A percentile compares a stretch with the other conserved stretches of the same genome.
Conservation (phyloP, 2,797 vertebrate genomes). For the Amazona ochrocephala region DNA sequence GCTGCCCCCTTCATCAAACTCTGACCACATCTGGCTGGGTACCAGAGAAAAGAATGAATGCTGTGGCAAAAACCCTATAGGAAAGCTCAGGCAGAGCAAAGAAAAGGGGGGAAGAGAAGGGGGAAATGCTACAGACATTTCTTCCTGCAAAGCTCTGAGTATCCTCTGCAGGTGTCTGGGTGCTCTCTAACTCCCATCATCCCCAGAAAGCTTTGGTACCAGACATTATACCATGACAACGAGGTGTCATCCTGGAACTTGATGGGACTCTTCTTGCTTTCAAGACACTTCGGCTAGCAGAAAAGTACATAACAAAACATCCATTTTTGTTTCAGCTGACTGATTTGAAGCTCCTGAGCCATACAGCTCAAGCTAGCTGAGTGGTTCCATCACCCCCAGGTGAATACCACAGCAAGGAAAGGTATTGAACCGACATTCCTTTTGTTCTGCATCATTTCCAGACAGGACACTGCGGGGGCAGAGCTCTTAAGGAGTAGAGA, state of each 20-base stretch:
- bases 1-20: neutral
- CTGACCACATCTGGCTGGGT: neutral
- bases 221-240: neutral
- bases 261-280: neutral
- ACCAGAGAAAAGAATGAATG: neutral
- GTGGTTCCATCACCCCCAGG: neutral
- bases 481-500: neutral
- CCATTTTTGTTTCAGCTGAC: neutral
- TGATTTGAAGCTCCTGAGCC: neutral
- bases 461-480: neutral
- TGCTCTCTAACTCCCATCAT: neutral
- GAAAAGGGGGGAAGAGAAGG: neutral
- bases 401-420: neutral
- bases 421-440: neutral
- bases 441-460: neutral
- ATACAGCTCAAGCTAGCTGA: neutral
- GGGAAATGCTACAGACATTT: neutral
- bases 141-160: neutral
- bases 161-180: neutral
- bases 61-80: accelerated
- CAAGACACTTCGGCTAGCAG: neutral
- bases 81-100: neutral
- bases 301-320: neutral
- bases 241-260: neutral
- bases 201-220: neutral